Conservation (phyloP, 2,888 invertebrate genomes). For the Mimumesa dahlbomi region DNA sequence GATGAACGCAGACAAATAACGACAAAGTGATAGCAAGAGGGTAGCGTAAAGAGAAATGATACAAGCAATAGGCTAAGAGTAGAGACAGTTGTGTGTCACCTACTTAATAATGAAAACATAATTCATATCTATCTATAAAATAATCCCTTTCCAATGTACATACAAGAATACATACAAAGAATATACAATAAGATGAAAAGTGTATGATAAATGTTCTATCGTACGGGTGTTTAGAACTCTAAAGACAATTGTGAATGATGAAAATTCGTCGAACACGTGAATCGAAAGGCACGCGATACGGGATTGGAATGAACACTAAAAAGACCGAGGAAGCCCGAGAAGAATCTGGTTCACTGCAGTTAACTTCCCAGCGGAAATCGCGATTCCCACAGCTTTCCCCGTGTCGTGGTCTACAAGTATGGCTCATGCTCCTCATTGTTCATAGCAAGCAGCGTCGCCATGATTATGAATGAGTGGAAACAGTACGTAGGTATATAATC, state of each 20-base stretch:
- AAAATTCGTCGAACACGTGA: slow-evolving; percentile 21
- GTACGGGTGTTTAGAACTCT: no score
- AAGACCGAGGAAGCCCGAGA: slow-evolving; percentile 36
- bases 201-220: no score
- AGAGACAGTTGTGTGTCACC: neutral
- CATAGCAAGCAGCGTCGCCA: slow-evolving; percentile 41
- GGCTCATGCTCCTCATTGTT: slow-evolving; percentile 55
- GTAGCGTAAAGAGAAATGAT: slow-evolving; percentile 3
- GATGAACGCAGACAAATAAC: slow-evolving; percentile 36
- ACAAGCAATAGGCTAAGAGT: neutral
- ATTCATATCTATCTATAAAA: no score
- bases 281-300: slow-evolving; percentile 37
- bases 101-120: neutral
- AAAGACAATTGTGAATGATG: no score
- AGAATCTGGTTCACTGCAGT: slow-evolving; percentile 67
- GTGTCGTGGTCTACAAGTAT: slow-evolving; percentile 43
- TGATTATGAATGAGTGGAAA: slow-evolving; percentile 61
- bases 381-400: slow-evolving; percentile 72
- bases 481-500: slow-evolving; percentile 27
- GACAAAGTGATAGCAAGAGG: slow-evolving; percentile 22
- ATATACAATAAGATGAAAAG: no score
- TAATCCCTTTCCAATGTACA: no score
- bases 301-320: slow-evolving; percentile 5
- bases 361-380: slow-evolving; percentile 67
- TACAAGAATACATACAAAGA: no score